Conservation (phyloP, 1,140 invertebrate genomes). For the Popillia japonica region DNA sequence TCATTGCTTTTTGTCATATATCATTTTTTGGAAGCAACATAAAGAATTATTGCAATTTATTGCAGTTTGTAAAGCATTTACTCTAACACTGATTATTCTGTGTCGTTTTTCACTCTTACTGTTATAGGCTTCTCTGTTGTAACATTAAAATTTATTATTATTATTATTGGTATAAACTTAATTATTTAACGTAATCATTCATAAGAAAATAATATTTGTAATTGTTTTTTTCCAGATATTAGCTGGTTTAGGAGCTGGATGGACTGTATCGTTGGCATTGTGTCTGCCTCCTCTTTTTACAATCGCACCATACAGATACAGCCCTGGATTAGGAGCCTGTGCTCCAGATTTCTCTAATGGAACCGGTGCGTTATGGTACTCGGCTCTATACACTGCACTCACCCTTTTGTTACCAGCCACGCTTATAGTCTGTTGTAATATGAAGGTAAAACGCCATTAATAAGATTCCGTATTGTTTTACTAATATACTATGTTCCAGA, state of each 20-base stretch:
- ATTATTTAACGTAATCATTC: too few relatives aligned
- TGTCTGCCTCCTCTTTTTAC: slow-evolving; percentile 60
- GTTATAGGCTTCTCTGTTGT: too few relatives aligned
- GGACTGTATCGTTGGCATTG: slow-evolving; percentile 62
- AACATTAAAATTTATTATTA: too few relatives aligned
- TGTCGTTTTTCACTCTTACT: too few relatives aligned
- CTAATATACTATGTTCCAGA: slow-evolving; percentile 59
- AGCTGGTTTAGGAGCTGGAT: slow-evolving; percentile 63
- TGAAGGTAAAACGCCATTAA: slow-evolving; percentile 62
- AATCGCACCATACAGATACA: slow-evolving; percentile 64
- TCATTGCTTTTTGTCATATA: too few relatives aligned
- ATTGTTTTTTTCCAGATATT: slow-evolving; percentile 61
- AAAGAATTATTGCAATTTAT: too few relatives aligned
- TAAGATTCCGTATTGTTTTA: neutral
- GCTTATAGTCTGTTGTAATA: slow-evolving; percentile 76
- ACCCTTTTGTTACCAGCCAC: slow-evolving; percentile 73
- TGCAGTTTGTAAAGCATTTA: too few relatives aligned
- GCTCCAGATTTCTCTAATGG: slow-evolving; percentile 72
- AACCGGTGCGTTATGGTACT: slow-evolving; percentile 68
- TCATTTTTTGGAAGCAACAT: too few relatives aligned
- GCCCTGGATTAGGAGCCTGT: slow-evolving; percentile 68
- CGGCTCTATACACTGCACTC: slow-evolving; percentile 69
- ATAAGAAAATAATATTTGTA: neutral
- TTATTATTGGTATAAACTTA: too few relatives aligned
- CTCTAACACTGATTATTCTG: too few relatives aligned